Evolutionary conservation across 2,797 vertebrate species (phyloP), one percentile per base, ranked within the genome.

Genomic region (Karalla daura): DNA sequence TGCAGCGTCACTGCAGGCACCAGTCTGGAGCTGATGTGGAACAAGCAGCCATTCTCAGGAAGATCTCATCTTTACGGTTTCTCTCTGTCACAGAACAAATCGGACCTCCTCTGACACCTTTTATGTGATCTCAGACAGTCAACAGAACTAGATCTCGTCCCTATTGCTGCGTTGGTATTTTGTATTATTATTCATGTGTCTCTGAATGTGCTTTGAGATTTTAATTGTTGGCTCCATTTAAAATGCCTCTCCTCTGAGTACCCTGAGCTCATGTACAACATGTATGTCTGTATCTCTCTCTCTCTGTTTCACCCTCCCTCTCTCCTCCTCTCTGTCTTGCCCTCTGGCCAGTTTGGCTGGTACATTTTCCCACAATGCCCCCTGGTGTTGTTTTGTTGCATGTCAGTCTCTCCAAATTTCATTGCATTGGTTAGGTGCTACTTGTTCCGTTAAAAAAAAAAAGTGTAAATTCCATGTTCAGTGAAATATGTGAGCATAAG

Each of bases 31-130:
- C 78, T 89, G 84, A 86, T 81, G 78, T 70, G 78, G 82, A 86
- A 77, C 76, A 86, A 87, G 86, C 86, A 88, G 83, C 60, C 75
- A 89, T 89, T 90, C 97, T 98, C 97, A 98, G 97, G 97, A 98
- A 95, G 91, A 95, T 92, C 92, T 94, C 86, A 80, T 76, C 84
- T 74, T 91, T 83, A 88, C 83, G 93, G 77, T 83, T 93, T 91
- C 80, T 79, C 85, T 84, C 72, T 88, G 83, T 87, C 77, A 56
- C 71, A 81, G 81, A 90, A 94, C 88, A 92, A 67, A 93, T 86
- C 93, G 85, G 95, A 96, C 94, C 92, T 96, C 94, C 88, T 74
- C 71, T 74, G 59, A 71, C 83, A 70, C 64, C 71, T 70, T 50
- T 60, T 43, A 47, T 60, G 63, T 83, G 80, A 77, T 71, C 50